Percentiles rank a stretch among this genome's conserved stretches.
Conservation (phyloP, 1,140 invertebrate genomes). For the Magallana ariakensis region DNA sequence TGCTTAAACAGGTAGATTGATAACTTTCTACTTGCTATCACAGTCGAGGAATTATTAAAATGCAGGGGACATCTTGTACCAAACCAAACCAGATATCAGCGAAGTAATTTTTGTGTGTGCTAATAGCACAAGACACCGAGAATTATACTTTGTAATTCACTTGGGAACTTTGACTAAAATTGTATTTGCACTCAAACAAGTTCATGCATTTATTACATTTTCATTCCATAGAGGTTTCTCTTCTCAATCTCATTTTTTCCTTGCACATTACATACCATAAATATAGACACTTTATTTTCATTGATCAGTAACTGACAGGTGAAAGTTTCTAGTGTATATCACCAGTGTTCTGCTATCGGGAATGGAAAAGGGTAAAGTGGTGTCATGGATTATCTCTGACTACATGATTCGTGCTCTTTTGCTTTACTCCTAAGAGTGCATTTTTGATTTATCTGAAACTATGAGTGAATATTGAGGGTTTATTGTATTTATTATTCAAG, state of each 20-base stretch:
- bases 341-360: too few relatives aligned
- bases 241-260: neutral
- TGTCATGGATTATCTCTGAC: too few relatives aligned
- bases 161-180: neutral
- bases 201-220: neutral
- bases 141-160: slow-evolving; percentile 13
- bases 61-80: slow-evolving; percentile 46
- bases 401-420: too few relatives aligned
- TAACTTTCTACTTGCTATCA: slow-evolving; percentile 30
- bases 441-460: too few relatives aligned
- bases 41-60: slow-evolving; percentile 49
- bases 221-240: neutral
- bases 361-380: neutral
- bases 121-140: neutral
- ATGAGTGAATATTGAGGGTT: too few relatives aligned
- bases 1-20: slow-evolving; percentile 51
- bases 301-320: too few relatives aligned
- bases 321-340: too few relatives aligned
- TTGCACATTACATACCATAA: too few relatives aligned
- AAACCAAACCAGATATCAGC: slow-evolving; percentile 50
- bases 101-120: slow-evolving; percentile 48
- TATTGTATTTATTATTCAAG: too few relatives aligned
- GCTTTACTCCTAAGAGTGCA: too few relatives aligned
- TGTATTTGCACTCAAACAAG: neutral
- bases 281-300: too few relatives aligned